phyloP scores from a whole-genome alignment of 2,113 vertebrate genomes.

The Crotophaga sulcirostris region DNA sequence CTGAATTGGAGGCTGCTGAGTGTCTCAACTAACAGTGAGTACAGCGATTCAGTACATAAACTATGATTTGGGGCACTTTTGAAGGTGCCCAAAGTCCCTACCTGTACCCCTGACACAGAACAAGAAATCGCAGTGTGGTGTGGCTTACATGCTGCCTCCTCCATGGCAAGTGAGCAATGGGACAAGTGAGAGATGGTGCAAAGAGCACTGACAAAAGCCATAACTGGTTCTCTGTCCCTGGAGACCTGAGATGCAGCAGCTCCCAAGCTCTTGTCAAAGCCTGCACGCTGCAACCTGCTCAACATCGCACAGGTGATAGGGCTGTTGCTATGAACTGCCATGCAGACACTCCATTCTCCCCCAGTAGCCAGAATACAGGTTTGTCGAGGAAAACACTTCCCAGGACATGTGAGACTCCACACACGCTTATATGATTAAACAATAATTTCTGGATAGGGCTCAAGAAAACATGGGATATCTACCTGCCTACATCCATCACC shows the following conservation, averaged over 20 bases:
- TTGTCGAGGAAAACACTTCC: background rate
- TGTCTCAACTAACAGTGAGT: background rate
- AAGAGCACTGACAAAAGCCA: background rate
- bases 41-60: background rate
- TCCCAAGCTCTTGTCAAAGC: fast-evolving
- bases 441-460: background rate
- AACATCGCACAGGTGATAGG: fast-evolving
- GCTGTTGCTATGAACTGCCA: background rate
- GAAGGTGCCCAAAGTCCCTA: background rate
- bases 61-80: background rate
- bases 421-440: background rate
- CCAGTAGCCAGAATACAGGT: background rate
- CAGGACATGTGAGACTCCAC: background rate
- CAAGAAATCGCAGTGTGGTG: background rate
- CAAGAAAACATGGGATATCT: background rate
- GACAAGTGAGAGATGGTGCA: background rate
- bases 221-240: background rate
- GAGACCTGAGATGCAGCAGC: background rate
- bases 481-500: background rate
- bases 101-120: background rate
- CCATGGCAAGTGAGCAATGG: background rate
- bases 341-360: background rate
- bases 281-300: background rate
- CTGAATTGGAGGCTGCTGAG: background rate
- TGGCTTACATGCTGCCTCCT: background rate